These are phyloP conservation scores for Chroicocephalus ridibundus DNA, from an alignment of 2,113 vertebrate species.

Conservation along the genomic window DNA sequence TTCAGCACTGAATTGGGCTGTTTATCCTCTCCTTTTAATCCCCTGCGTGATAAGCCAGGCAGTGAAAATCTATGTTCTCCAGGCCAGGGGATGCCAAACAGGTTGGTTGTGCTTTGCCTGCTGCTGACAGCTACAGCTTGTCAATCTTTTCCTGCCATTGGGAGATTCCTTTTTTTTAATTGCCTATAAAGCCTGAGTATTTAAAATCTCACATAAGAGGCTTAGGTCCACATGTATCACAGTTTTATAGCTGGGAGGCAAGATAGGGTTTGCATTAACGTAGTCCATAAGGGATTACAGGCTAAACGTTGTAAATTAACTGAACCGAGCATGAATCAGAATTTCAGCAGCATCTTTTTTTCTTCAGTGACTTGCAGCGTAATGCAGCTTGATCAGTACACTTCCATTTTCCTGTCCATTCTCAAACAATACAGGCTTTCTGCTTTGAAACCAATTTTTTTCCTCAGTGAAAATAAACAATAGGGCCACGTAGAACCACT, in stretches of 20 bases:
- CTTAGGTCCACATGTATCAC: conserved; percentile 21
- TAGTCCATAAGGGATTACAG: background rate
- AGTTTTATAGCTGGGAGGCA: background rate
- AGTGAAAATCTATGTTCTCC: background rate
- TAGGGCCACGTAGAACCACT: background rate
- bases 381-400: background rate
- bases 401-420: background rate
- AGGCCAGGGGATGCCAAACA: background rate
- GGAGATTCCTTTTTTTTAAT: conserved; percentile 6
- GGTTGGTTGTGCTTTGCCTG: background rate
- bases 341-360: background rate
- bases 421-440: background rate
- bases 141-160: background rate
- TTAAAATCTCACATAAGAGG: conserved; percentile 32
- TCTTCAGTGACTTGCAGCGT: background rate
- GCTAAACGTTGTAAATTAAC: background rate
- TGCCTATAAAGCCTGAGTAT: background rate
- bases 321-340: background rate
- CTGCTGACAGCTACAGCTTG: background rate
- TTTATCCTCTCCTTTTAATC: background rate
- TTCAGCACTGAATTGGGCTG: background rate
- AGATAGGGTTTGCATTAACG: background rate
- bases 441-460: background rate
- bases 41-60: background rate
- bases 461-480: background rate